These are phyloP conservation scores for Silurus aristotelis DNA, from an alignment of 2,797 vertebrate species.

Conservation along the genomic window DNA sequence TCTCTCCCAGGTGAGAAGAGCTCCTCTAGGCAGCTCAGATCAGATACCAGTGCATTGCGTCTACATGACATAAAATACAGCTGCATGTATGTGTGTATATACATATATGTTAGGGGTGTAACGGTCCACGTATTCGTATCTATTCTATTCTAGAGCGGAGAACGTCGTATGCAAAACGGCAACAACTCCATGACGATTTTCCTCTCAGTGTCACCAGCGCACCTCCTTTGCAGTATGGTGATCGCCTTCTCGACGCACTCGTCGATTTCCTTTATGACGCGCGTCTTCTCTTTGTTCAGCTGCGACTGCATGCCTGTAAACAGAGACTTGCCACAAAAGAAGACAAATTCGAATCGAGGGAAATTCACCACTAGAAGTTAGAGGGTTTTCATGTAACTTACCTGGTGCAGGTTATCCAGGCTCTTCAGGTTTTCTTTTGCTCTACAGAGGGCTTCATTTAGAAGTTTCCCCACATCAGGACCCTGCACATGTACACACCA, in stretches of 20 bases:
- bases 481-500: constrained; percentile 29
- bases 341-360: not conserved
- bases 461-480: constrained; percentile 23
- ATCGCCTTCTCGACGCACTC: constrained; percentile 58
- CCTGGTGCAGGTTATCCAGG: constrained; percentile 66
- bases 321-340: constrained; percentile 59
- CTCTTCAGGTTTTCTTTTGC: constrained; percentile 62
- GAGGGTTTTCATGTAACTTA: constrained; percentile 41
- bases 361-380: too few relatives aligned
- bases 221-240: constrained; percentile 65
- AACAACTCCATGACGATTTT: not conserved
- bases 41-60: constrained; percentile 58
- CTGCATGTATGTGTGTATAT: too few relatives aligned
- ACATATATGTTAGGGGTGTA: too few relatives aligned
- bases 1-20: constrained; percentile 50
- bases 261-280: constrained; percentile 64
- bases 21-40: constrained; percentile 58
- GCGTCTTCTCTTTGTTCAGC: constrained; percentile 58
- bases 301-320: constrained; percentile 53
- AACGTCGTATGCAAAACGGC: not conserved
- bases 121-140: too few relatives aligned
- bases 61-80: constrained; percentile 48
- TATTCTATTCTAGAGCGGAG: too few relatives aligned
- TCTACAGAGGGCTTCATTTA: constrained; percentile 65
- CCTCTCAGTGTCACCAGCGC: not conserved